These are phyloP conservation scores for Drosophila suboccidentalis DNA, from an alignment of 2,888 invertebrate species.

Conservation along the genomic window DNA sequence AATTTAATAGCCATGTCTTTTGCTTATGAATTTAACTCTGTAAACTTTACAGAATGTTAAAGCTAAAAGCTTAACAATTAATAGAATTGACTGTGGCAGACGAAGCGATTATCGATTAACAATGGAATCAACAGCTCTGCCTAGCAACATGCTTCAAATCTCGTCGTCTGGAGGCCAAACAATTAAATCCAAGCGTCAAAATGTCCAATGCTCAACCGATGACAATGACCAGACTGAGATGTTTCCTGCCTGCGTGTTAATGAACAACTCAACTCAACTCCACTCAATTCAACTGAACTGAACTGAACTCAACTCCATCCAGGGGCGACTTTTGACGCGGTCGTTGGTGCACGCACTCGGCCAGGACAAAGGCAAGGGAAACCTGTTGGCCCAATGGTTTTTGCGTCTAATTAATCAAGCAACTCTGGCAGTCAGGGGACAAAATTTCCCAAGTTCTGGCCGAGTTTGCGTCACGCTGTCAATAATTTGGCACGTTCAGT, in stretches of 20 bases:
- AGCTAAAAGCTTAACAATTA: too few relatives aligned
- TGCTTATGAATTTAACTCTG: too few relatives aligned
- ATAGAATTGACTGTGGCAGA: too few relatives aligned
- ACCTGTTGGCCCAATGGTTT: conserved; percentile 49
- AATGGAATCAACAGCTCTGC: conserved; percentile 3
- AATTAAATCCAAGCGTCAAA: conserved; percentile 25
- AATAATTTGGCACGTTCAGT: conserved; percentile 78
- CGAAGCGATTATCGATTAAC: background rate
- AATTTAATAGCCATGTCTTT: too few relatives aligned
- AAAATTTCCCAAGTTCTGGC: conserved; percentile 23
- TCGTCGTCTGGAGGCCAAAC: conserved; percentile 17
- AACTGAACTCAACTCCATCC: conserved; percentile 35
- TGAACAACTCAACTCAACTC: conserved; percentile 42
- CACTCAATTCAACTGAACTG: conserved; percentile 14
- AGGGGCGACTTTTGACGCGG: conserved; percentile 59
- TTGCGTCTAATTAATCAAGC: conserved; percentile 74
- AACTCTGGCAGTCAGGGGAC: conserved; percentile 33
- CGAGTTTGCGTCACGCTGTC: conserved; percentile 60
- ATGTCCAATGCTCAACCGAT: conserved; percentile 17
- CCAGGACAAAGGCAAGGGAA: conserved; percentile 1
- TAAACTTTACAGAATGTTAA: too few relatives aligned
- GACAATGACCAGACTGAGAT: conserved; percentile 15
- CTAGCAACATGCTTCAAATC: conserved; percentile 2
- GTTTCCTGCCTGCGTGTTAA: conserved; percentile 48
- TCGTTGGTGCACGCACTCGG: conserved; percentile 18